Evolutionary conservation across 2,888 invertebrate species (phyloP).

Genomic region (Trichopoda pennipes): DNA sequence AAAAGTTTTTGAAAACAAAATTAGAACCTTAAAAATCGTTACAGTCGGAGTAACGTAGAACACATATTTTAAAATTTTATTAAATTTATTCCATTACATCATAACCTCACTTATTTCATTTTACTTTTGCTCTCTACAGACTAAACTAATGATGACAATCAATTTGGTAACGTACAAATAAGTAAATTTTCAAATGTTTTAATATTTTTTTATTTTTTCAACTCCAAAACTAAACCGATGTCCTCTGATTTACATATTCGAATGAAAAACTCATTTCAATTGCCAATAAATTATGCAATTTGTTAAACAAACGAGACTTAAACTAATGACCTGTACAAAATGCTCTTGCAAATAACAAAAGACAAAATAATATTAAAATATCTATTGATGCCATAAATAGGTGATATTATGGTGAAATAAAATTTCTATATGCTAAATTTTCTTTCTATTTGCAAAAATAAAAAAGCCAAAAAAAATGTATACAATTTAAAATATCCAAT

Average conservation of each 20-base stretch:
- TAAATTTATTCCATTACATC: too few species aligned
- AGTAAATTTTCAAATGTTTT: not conserved
- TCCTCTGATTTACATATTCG: not conserved
- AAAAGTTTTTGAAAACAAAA: too few species aligned
- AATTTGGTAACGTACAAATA: not conserved
- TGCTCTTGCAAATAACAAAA: not conserved
- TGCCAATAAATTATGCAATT: conserved; percentile 39
- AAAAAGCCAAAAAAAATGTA: not conserved
- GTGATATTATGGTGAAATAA: not conserved
- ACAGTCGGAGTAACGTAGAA: too few species aligned
- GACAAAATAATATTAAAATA: conserved; percentile 19
- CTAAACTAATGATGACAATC: too few species aligned
- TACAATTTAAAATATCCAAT: conserved; percentile 13
- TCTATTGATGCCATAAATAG: conserved; percentile 20
- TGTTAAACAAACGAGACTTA: conserved; percentile 33
- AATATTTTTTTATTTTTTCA: not conserved
- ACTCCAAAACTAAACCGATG: not conserved
- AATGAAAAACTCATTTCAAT: conserved; percentile 9
- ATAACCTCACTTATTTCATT: not conserved
- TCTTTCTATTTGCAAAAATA: not conserved
- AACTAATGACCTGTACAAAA: conserved; percentile 44
- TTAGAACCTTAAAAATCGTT: too few species aligned
- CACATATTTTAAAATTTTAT: too few species aligned
- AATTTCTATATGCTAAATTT: conserved; percentile 6
- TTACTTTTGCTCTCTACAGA: not conserved